Evolutionary conservation across 2,888 invertebrate genomes (phyloP), one percentile per base, ranked within the genome.

Genomic region (Drosophila bunnanda): DNA sequence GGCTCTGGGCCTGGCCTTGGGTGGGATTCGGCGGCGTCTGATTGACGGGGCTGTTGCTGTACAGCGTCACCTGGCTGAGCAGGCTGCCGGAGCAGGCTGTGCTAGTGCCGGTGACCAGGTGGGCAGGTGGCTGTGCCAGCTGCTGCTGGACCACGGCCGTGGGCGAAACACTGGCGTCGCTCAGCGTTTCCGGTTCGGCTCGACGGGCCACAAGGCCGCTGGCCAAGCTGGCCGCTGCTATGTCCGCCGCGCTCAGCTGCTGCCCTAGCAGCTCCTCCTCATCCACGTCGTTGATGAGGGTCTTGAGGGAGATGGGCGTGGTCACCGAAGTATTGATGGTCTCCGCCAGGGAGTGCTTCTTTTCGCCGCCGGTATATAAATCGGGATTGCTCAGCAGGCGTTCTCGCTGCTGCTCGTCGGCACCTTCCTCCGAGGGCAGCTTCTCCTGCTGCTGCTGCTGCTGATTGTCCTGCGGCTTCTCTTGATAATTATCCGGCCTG

Each of bases 241-340:
- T 88, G 64, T 89, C 90, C 12, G 89, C 90, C 15, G 92, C 90
- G 52, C 86, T 90, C 0, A 88, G 62, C 4, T 83, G 89, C 53
- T 84, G 79, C 20, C 82, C 82, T 44, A 86, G 73, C 70, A 84
- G 71, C 64, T 72, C 72, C 8, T 89, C 87, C 62, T 90, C 90
- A 61, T 89, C 91, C 56, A 81, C 90, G 89, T 90, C 90, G 90
- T 90, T 90, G 56, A 91, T 91, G 15, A 91, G 82, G 5, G 90
- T 90, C 64, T 91, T 91, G 20, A 91, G 64, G 1, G 91, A 91
- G 25, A 90, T 90, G 46, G 91, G 91, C 50, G 91, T 91, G 34
- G 91, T 91, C 28, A 82, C 90, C 59, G 91, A 91, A 10, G 91
- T 91, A 20, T 82, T 84, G 46, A 90, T 91, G 2, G 91, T 91